Evolutionary conservation across 1,140 invertebrate genomes (phyloP).

Genomic region (Cydia pomonella): DNA sequence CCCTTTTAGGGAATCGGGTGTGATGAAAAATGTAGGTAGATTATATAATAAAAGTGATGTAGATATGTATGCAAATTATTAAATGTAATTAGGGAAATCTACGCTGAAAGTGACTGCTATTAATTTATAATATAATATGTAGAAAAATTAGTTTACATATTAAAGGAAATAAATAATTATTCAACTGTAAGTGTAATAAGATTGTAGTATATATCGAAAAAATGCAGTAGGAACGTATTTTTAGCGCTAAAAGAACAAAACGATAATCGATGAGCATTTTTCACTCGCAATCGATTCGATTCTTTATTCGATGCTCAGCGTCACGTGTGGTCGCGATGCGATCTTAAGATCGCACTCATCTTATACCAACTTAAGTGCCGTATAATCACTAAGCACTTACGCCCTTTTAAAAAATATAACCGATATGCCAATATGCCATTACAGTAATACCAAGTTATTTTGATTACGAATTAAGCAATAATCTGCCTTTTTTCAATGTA

Average conservation of each 20-base stretch:
- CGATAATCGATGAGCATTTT: slow-evolving; percentile 12
- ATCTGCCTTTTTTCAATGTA: not conserved
- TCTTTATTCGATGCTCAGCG: slow-evolving; percentile 23
- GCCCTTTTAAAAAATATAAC: not conserved
- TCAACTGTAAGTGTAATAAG: no score
- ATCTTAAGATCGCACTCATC: not conserved
- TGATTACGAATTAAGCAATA: slow-evolving; percentile 2
- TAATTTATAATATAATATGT: no score
- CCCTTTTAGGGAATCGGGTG: not conserved
- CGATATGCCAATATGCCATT: slow-evolving; percentile 24
- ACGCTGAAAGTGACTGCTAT: no score
- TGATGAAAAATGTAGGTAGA: not conserved
- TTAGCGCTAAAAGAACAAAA: slow-evolving; percentile 11
- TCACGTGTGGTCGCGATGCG: slow-evolving; percentile 34
- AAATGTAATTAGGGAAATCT: no score
- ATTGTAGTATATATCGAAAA: not conserved
- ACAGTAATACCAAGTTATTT: not conserved
- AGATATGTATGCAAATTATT: no score
- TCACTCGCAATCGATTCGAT: slow-evolving; percentile 25
- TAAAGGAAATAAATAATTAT: not conserved
- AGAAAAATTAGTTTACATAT: not conserved
- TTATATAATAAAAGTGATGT: not conserved
- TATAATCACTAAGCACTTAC: not conserved
- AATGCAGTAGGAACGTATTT: slow-evolving; percentile 2
- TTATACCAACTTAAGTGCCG: not conserved